phyloP scores from a whole-genome alignment of 2,888 invertebrate species.

The Stenchaetothrips biformis region DNA sequence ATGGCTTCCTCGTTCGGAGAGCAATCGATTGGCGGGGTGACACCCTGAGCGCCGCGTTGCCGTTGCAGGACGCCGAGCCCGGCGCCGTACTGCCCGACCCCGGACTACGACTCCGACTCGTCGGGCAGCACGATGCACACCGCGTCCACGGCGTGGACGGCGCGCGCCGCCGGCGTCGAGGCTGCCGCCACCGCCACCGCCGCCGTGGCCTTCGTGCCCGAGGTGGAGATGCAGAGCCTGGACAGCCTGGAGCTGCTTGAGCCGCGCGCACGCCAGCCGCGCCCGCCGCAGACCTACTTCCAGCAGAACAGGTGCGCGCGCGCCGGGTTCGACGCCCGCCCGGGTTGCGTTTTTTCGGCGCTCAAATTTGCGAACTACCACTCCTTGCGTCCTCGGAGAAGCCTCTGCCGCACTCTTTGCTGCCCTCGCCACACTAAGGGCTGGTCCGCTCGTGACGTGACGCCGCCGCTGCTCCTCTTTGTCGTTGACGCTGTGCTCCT shows the following conservation, averaged over 20 bases:
- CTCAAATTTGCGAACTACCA: too few species aligned
- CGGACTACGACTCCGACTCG: constrained; percentile 51
- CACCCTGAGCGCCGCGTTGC: background rate
- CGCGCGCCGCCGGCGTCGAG: background rate
- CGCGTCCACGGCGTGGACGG: constrained; percentile 25
- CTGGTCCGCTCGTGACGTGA: too few species aligned
- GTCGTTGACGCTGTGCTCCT: background rate
- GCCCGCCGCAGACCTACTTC: constrained; percentile 6
- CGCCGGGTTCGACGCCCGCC: too few species aligned
- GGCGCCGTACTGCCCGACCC: constrained; percentile 51
- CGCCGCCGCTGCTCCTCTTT: too few species aligned
- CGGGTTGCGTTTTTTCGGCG: too few species aligned
- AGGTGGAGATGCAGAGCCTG: constrained; percentile 20
- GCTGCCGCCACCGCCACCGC: background rate
- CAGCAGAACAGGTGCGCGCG: constrained; percentile 1
- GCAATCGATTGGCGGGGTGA: too few species aligned
- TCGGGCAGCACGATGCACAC: constrained; percentile 37
- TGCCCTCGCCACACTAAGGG: too few species aligned
- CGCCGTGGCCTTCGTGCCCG: background rate
- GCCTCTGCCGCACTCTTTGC: too few species aligned
- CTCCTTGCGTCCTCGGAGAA: too few species aligned
- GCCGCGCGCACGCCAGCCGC: background rate
- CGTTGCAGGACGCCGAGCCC: constrained; percentile 7
- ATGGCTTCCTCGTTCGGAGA: too few species aligned
- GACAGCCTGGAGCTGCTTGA: constrained; percentile 10